These are phyloP conservation scores for Anorthoa munda DNA, from an alignment of 2,888 invertebrate genomes.

Conservation along the genomic window DNA sequence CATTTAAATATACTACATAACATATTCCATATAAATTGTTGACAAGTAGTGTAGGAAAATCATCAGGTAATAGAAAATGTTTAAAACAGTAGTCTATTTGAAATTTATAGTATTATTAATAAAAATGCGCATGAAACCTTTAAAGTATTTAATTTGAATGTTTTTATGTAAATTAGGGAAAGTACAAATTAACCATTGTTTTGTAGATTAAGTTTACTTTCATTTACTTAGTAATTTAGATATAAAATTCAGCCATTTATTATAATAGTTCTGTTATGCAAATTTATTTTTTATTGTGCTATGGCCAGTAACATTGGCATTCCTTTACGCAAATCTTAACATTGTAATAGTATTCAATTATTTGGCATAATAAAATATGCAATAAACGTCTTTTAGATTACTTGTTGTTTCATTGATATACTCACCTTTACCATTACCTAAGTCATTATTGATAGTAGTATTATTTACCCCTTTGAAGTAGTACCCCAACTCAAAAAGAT, in stretches of 20 bases:
- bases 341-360: slow-evolving; percentile 47
- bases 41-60: slow-evolving; percentile 45
- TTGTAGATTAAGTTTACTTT: slow-evolving; percentile 38
- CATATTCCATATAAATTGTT: slow-evolving; percentile 49
- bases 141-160: background rate
- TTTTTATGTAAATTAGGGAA: slow-evolving; percentile 38
- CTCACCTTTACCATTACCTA: background rate
- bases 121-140: slow-evolving; percentile 14
- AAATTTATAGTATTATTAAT: slow-evolving; percentile 40
- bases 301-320: slow-evolving; percentile 10
- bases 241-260: background rate
- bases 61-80: slow-evolving; percentile 38
- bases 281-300: slow-evolving; percentile 16
- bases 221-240: slow-evolving; percentile 29
- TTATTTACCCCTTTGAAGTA: too few relatives aligned
- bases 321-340: slow-evolving; percentile 11
- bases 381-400: slow-evolving; percentile 71
- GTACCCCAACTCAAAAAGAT: background rate
- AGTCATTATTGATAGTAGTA: background rate
- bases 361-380: slow-evolving; percentile 60
- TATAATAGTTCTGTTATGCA: background rate
- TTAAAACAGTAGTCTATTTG: slow-evolving; percentile 39
- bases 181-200: slow-evolving; percentile 53
- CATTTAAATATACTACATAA: slow-evolving; percentile 44
- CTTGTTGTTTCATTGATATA: slow-evolving; percentile 54